Conservation (phyloP, 2,888 invertebrate species). For the Volucella inanis region DNA sequence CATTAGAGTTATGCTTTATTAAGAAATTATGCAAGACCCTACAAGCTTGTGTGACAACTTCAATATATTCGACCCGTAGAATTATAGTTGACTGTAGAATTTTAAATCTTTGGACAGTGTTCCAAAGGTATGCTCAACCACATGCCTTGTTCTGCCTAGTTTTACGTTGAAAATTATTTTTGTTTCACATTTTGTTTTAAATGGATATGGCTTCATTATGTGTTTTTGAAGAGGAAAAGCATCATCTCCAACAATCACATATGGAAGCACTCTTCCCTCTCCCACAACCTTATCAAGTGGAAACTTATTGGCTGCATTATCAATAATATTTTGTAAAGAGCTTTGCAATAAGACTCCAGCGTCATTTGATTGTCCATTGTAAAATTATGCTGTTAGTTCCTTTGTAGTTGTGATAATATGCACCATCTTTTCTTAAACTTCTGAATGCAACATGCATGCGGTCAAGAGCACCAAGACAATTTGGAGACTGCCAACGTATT, state of each 20-base stretch:
- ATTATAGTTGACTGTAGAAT: constrained; percentile 13
- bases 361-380: no score
- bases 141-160: no score
- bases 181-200: background rate
- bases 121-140: constrained; percentile 35
- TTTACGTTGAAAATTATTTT: background rate
- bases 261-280: no score
- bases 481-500: no score
- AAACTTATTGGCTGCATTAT: no score
- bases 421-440: background rate
- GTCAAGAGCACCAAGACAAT: no score
- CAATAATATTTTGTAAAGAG: no score
- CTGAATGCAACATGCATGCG: background rate
- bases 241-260: no score
- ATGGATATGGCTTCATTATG: background rate
- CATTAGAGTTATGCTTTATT: no score
- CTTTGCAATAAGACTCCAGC: background rate
- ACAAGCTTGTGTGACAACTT: constrained; percentile 30
- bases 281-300: no score
- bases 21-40: constrained; percentile 2
- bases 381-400: no score
- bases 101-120: constrained; percentile 28
- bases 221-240: no score
- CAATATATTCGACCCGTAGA: constrained; percentile 15
- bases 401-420: background rate